Evolutionary conservation across 1,140 invertebrate species (phyloP), one percentile per base, ranked within the genome.

Genomic region (Harlomillsia oculata): DNA sequence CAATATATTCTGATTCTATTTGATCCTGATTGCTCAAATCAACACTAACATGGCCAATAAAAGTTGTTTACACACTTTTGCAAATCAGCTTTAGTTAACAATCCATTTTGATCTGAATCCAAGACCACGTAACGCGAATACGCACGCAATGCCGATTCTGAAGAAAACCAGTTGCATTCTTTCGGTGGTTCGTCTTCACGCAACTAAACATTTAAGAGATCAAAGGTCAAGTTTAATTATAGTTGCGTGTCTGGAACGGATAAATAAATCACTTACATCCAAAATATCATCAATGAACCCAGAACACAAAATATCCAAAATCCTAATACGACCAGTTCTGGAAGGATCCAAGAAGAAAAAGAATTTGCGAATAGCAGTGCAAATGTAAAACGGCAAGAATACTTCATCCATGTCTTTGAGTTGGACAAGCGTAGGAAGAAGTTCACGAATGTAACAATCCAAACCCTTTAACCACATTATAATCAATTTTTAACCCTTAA

Each of bases 371-470:
- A 92, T 89, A 18, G 89, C 91, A 9, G 92, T 95, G 70, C 92
- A 97, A 1, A 95, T 84, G 70, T 97, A 98, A 75, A 98, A 97
- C 11, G 84, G 89, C 67, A 93, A 88, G 71, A 97, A 97, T 0
- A 89, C 91, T 46, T 88, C 86, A 70, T 95, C 89, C 28, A 97
- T 71, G 0, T 87, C 86, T 69, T 93, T 84, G 1, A 97, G 72
- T 62, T 93, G 89, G 2, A 86, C 82, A 50, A 97, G 69, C 11
- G 90, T 92, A 2, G 91, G 92, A 61, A 96, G 88, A 37, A 97
- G 72, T 70, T 97, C 92, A 28, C 83, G 75, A 63, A 97, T 95
- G 69, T 96, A 98, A 70, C 88, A 91, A 74, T 97, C 93, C 60
- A 98, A 72, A 71, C 97, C 92, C 85, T 88, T 63, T 23, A 75